phyloP scores from a whole-genome alignment of 1,140 invertebrate species.

The Triops longicaudatus region DNA sequence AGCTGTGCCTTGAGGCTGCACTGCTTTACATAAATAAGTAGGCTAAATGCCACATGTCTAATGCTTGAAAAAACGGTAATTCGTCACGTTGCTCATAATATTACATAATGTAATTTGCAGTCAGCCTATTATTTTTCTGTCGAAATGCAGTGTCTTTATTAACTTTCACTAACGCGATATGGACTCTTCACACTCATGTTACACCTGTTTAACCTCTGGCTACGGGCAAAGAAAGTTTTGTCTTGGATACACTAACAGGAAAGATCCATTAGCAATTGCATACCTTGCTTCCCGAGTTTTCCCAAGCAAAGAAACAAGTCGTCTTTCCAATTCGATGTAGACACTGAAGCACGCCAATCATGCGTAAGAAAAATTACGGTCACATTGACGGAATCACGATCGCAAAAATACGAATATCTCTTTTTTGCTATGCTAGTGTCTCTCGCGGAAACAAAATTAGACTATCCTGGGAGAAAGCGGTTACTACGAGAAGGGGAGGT shows the following conservation, averaged over 20 bases:
- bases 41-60: too few relatives aligned
- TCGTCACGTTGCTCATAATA: too few relatives aligned
- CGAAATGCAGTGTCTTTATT: background rate
- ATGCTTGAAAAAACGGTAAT: too few relatives aligned
- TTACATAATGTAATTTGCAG: too few relatives aligned
- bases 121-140: too few relatives aligned
- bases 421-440: too few relatives aligned
- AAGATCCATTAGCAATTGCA: background rate
- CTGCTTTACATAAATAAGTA: too few relatives aligned
- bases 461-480: too few relatives aligned
- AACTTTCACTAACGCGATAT: background rate
- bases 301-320: background rate
- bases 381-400: background rate
- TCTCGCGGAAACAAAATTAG: too few relatives aligned
- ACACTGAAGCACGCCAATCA: background rate
- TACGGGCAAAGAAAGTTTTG: background rate
- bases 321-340: background rate
- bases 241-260: background rate
- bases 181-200: background rate
- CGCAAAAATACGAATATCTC: too few relatives aligned
- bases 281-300: background rate
- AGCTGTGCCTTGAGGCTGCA: too few relatives aligned
- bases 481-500: too few relatives aligned
- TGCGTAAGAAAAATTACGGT: background rate
- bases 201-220: background rate